phyloP scores from a whole-genome alignment of 2,113 vertebrate genomes.

The Alethe diademata region DNA sequence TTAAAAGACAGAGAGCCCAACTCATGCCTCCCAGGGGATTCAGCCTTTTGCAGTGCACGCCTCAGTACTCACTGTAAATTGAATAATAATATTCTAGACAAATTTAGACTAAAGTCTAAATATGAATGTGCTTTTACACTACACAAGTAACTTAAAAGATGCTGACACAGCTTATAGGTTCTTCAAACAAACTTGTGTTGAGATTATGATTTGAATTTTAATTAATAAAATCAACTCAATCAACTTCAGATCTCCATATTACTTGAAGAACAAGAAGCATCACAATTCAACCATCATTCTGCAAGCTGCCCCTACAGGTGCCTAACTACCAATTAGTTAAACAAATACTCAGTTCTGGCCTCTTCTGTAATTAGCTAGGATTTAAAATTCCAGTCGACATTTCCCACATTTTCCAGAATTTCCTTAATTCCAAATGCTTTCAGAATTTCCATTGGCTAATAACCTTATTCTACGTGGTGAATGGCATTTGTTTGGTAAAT shows the following conservation, averaged over 20 bases:
- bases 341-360: not conserved
- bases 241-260: not conserved
- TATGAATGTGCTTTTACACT: not conserved
- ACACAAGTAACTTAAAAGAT: not conserved
- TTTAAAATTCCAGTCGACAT: not conserved
- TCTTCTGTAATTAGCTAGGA: not conserved
- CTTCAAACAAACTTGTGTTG: not conserved
- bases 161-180: fast-evolving
- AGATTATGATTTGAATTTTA: not conserved
- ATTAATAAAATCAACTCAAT: not conserved
- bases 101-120: not conserved
- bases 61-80: not conserved
- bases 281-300: not conserved
- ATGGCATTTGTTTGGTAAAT: conserved; percentile 18
- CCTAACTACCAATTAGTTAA: not conserved
- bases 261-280: not conserved
- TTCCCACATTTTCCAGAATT: not conserved
- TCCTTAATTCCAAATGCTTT: not conserved
- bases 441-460: not conserved
- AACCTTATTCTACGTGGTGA: not conserved
- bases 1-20: not conserved
- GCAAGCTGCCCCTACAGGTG: not conserved
- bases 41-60: not conserved
- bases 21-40: not conserved
- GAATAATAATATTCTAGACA: not conserved